Conservation (phyloP, 2,888 invertebrate genomes). For the Aromia moschata region DNA sequence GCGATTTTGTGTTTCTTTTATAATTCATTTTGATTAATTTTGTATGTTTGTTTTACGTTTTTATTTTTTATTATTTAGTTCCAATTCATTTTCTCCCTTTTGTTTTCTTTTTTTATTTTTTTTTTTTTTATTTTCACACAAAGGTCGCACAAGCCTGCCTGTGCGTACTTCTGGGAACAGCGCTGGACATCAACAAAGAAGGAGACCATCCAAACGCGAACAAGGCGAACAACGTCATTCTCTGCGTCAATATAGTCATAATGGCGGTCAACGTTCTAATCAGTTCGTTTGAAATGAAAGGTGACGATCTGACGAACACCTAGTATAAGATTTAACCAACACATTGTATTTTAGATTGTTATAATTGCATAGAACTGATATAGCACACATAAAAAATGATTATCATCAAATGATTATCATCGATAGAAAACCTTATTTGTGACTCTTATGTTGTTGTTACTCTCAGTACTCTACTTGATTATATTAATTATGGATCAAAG, state of each 20-base stretch:
- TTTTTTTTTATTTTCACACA: constrained; percentile 45
- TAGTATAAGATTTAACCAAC: too few relatives aligned
- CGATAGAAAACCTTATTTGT: too few relatives aligned
- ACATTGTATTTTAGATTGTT: too few relatives aligned
- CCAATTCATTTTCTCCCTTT: constrained; percentile 43
- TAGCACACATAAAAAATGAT: too few relatives aligned
- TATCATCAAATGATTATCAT: too few relatives aligned
- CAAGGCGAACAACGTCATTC: constrained; percentile 69
- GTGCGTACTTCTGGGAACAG: constrained; percentile 69
- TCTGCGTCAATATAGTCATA: constrained; percentile 69
- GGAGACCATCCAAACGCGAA: constrained; percentile 69
- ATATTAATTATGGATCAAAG: too few relatives aligned
- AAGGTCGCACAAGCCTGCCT: constrained; percentile 71
- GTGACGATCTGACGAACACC: constrained; percentile 32
- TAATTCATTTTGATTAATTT: too few relatives aligned
- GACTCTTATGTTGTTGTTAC: too few relatives aligned
- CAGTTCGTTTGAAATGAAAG: constrained; percentile 69
- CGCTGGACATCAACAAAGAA: constrained; percentile 71
- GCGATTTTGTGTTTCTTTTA: too few relatives aligned
- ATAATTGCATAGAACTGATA: too few relatives aligned
- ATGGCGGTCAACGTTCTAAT: constrained; percentile 71
- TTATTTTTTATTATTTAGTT: constrained; percentile 23
- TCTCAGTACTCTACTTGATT: too few relatives aligned
- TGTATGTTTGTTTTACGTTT: too few relatives aligned
- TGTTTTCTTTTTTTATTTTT: constrained; percentile 28